Percentiles rank a stretch among this genome's conserved stretches.
Conservation (phyloP, 2,888 invertebrate species). For the Eupithecia pulchellata region DNA sequence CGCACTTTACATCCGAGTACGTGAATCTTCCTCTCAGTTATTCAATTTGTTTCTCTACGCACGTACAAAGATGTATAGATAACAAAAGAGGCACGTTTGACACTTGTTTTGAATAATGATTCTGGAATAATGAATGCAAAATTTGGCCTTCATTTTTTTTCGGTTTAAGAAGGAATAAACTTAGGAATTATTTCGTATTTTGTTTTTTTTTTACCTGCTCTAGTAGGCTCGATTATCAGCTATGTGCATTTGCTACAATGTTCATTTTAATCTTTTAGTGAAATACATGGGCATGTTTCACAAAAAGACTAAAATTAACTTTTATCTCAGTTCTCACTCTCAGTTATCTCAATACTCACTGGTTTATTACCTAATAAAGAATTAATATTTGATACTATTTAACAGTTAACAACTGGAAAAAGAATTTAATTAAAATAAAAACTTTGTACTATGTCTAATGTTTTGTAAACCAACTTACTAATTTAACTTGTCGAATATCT, state of each 20-base stretch:
- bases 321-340: no score
- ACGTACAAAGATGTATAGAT: constrained; percentile 50
- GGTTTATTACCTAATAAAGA: not conserved
- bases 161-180: not conserved
- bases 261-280: not conserved
- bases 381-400: no score
- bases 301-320: no score
- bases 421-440: not conserved
- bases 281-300: not conserved
- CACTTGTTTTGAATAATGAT: constrained; percentile 17
- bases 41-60: constrained; percentile 76
- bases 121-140: constrained; percentile 1
- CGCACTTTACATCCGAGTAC: constrained; percentile 72
- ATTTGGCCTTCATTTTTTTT: constrained; percentile 1
- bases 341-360: not conserved
- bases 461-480: not conserved
- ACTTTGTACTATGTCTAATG: no score
- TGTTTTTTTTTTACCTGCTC: not conserved
- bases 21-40: constrained; percentile 79
- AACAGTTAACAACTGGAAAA: no score
- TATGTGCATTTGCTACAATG: no score
- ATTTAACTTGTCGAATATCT: not conserved
- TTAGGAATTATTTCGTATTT: not conserved
- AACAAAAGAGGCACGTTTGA: constrained; percentile 40
- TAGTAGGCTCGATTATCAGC: not conserved